These are phyloP conservation scores for Stegastes partitus DNA, from an alignment of 2,113 vertebrate species.

Conservation along the genomic window DNA sequence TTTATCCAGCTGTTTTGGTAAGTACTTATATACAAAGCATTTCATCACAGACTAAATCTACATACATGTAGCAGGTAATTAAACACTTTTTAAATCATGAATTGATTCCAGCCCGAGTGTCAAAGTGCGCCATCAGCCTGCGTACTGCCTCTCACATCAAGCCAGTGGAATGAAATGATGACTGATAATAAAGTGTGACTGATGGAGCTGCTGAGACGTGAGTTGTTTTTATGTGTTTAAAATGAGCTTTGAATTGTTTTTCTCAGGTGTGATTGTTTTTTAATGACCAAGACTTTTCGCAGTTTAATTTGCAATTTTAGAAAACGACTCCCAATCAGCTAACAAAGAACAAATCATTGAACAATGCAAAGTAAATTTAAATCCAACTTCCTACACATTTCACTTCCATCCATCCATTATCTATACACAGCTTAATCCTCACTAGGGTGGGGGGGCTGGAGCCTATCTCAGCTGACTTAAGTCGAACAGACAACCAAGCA, in stretches of 20 bases:
- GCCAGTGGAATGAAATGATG: conserved; percentile 4
- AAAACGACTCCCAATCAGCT: too few relatives aligned
- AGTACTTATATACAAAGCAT: not conserved
- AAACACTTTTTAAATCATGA: not conserved
- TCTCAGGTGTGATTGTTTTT: too few relatives aligned
- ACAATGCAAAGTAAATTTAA: not conserved
- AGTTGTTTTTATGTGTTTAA: not conserved
- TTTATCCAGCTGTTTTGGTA: not conserved
- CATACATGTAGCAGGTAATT: not conserved
- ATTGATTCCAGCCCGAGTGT: not conserved
- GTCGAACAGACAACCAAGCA: too few relatives aligned
- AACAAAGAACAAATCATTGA: not conserved
- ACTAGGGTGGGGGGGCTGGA: too few relatives aligned
- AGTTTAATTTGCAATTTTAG: not conserved
- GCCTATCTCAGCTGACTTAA: too few relatives aligned
- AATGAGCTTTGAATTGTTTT: too few relatives aligned
- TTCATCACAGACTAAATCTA: not conserved
- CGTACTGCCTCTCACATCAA: not conserved
- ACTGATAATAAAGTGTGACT: conserved; percentile 29
- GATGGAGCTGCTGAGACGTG: not conserved
- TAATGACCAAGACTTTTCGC: too few relatives aligned
- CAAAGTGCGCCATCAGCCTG: not conserved
- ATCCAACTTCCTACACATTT: too few relatives aligned
- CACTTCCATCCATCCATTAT: too few relatives aligned
- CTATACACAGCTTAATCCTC: too few relatives aligned